Evolutionary conservation across 1,140 invertebrate species (phyloP).

Genomic region (Aphelenchoides fujianensis): DNA sequence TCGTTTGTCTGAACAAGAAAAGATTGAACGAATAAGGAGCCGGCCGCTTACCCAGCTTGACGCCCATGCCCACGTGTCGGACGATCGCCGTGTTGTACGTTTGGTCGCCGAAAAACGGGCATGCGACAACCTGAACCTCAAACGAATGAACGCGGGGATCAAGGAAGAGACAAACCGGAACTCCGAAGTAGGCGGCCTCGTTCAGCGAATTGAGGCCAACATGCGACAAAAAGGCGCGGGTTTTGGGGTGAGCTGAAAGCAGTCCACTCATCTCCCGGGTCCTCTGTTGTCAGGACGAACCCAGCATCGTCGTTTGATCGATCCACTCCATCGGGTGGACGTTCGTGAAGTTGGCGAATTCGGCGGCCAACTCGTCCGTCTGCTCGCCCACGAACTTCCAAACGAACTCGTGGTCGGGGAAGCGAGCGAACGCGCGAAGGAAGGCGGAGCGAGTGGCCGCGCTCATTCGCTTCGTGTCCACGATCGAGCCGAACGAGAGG

Average conservation of each 20-base stretch:
- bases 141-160: too few relatives aligned
- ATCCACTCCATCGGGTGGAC: conserved; percentile 68
- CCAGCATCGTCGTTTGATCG: conserved; percentile 71
- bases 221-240: conserved; percentile 70
- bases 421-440: conserved; percentile 15
- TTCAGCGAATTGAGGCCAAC: conserved; percentile 70
- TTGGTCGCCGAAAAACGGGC: conserved; percentile 71
- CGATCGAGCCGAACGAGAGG: conserved; percentile 37
- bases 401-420: conserved; percentile 25
- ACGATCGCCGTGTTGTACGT: conserved; percentile 28
- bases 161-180: too few relatives aligned
- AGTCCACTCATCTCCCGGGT: conserved; percentile 58
- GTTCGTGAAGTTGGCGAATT: conserved; percentile 31
- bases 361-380: background rate
- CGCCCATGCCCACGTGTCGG: conserved; percentile 11
- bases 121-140: too few relatives aligned
- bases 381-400: conserved; percentile 24
- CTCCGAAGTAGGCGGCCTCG: conserved; percentile 69
- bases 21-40: too few relatives aligned
- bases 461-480: conserved; percentile 26
- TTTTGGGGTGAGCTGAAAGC: conserved; percentile 71
- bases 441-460: conserved; percentile 20
- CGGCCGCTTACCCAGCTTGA: background rate
- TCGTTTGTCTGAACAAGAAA: too few relatives aligned
- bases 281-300: conserved; percentile 58